A percentile compares a stretch with the other conserved stretches of the same genome.
These are phyloP conservation scores for Desmophyllum pertusum DNA, from an alignment of 92 coral and sea anemone genomes.

Conservation along the genomic window DNA sequence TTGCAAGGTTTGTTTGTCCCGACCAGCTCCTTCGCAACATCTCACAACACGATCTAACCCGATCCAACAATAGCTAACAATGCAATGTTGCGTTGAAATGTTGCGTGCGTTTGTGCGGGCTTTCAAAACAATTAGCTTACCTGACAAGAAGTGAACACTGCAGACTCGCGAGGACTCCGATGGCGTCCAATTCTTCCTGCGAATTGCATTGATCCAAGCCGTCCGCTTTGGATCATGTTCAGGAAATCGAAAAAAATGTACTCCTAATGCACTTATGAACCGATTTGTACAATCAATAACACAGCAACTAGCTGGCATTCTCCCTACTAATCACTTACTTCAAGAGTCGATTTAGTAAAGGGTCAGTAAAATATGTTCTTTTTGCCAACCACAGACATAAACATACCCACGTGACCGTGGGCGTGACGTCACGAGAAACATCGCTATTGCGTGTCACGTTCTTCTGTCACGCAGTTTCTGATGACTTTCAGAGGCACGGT, in stretches of 20 bases:
- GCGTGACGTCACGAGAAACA: no score
- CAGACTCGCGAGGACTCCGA: slow-evolving; percentile 20
- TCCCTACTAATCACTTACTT: neutral
- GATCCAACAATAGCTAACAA: no score
- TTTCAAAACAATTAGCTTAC: neutral
- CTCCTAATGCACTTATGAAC: slow-evolving; percentile 22
- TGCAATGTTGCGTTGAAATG: no score
- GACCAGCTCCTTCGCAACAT: no score
- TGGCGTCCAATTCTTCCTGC: slow-evolving; percentile 31
- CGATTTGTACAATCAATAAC: slow-evolving; percentile 44
- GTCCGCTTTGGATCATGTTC: slow-evolving; percentile 28
- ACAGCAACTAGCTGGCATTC: slow-evolving; percentile 42
- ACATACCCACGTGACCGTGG: no score
- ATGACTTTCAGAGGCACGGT: no score
- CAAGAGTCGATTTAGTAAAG: neutral
- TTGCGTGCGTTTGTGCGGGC: no score
- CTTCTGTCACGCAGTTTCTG: no score
- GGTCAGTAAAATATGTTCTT: slow-evolving; percentile 7
- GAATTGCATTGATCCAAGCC: slow-evolving; percentile 42
- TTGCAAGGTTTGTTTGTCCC: neutral
- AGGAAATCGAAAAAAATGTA: slow-evolving; percentile 42
- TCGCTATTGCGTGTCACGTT: no score
- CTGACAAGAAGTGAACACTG: slow-evolving; percentile 32
- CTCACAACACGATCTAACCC: no score
- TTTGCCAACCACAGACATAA: slow-evolving; percentile 40